These are phyloP conservation scores for Acropternis orthonyx DNA, from an alignment of 2,797 vertebrate genomes.

Conservation along the genomic window DNA sequence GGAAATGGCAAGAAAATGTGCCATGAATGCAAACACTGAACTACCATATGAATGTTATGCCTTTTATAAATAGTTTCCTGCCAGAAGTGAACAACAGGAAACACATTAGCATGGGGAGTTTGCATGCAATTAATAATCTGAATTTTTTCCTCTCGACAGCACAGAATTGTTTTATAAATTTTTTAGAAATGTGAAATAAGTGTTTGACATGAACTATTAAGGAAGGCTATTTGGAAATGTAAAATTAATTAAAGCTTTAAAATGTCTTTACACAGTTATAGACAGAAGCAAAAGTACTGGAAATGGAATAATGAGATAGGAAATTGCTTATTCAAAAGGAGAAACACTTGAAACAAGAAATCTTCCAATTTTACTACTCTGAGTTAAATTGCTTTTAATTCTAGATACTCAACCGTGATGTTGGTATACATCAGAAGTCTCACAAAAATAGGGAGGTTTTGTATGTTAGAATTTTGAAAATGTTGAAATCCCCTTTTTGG, in stretches of 20 bases:
- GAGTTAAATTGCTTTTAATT: neutral
- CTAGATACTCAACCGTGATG: neutral
- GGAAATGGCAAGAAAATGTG: neutral
- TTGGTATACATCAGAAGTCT: neutral
- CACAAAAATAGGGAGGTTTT: neutral
- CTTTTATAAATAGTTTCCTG: slow-evolving; percentile 50
- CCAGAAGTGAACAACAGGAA: slow-evolving; percentile 33
- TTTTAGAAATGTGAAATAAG: slow-evolving; percentile 65
- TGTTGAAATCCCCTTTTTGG: neutral
- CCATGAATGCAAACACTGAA: slow-evolving; percentile 21
- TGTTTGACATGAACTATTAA: slow-evolving; percentile 67
- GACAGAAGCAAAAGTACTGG: slow-evolving; percentile 44
- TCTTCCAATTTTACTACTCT: neutral
- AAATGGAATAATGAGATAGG: slow-evolving; percentile 36
- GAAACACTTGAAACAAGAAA: slow-evolving; percentile 20
- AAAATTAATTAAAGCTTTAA: slow-evolving; percentile 66
- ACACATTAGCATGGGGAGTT: slow-evolving; percentile 27
- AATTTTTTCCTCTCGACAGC: slow-evolving; percentile 32
- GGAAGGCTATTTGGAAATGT: slow-evolving; percentile 53
- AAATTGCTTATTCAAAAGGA: slow-evolving; percentile 31
- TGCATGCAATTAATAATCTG: slow-evolving; percentile 58
- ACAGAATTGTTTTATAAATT: slow-evolving; percentile 70
- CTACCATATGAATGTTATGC: slow-evolving; percentile 35
- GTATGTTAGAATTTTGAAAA: neutral
- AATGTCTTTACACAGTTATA: slow-evolving; percentile 23